These are phyloP conservation scores for Pemphredon lugubris DNA, from an alignment of 2,888 invertebrate species.

Conservation along the genomic window DNA sequence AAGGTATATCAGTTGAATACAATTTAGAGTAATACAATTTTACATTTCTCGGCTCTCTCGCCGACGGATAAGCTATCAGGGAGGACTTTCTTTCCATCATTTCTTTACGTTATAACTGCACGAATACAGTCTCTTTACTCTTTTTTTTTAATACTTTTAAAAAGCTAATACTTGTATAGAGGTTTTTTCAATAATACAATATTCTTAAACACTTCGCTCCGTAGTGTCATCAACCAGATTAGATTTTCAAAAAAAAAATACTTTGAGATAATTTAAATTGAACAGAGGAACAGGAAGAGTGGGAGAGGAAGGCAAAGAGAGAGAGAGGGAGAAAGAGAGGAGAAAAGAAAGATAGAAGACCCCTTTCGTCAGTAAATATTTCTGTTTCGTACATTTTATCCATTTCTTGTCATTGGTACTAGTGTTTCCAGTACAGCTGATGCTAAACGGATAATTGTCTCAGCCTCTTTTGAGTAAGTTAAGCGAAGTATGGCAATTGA, in stretches of 20 bases:
- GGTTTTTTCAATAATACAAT: conserved; percentile 31
- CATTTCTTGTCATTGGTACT: background rate
- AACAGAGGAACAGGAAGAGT: too few species aligned
- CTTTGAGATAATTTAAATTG: background rate
- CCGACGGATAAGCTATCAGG: conserved; percentile 7
- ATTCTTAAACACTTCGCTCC: conserved; percentile 4
- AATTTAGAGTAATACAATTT: conserved; percentile 37
- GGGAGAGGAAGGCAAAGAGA: too few species aligned
- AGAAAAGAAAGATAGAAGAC: too few species aligned
- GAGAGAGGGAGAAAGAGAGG: too few species aligned
- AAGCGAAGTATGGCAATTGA: conserved; percentile 11
- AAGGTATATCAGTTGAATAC: conserved; percentile 61
- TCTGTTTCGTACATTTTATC: background rate
- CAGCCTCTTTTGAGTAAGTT: conserved; percentile 18
- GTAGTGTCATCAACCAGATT: too few species aligned
- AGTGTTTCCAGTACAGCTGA: too few species aligned
- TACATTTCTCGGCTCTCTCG: conserved; percentile 24
- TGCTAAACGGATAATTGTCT: too few species aligned
- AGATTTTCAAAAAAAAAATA: too few species aligned
- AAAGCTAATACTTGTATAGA: conserved; percentile 36
- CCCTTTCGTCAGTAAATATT: conserved; percentile 1
- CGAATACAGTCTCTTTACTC: conserved; percentile 18
- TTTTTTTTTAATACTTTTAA: conserved; percentile 34
- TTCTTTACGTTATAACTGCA: conserved; percentile 41
- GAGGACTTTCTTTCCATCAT: conserved; percentile 32